Evolutionary conservation across 2,113 vertebrate species (phyloP).

Genomic region (Crypturellus undulatus): DNA sequence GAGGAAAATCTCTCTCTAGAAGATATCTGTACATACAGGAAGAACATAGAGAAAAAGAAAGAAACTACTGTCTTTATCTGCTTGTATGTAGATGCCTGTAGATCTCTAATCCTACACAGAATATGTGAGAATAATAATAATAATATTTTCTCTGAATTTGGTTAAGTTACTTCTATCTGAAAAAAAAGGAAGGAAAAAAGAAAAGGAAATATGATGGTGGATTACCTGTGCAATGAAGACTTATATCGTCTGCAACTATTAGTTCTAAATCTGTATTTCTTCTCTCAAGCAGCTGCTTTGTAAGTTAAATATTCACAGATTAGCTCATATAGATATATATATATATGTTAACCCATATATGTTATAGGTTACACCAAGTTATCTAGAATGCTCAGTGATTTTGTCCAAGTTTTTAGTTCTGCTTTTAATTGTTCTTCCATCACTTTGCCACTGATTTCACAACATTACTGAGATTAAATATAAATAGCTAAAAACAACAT

Average conservation of each 20-base stretch:
- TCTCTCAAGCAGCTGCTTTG: neutral
- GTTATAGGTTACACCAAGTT: neutral
- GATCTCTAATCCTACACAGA: neutral
- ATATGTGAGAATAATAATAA: neutral
- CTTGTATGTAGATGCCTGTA: neutral
- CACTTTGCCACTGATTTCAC: neutral
- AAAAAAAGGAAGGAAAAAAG: neutral
- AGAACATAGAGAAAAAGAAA: neutral
- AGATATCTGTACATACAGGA: neutral
- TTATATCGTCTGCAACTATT: neutral
- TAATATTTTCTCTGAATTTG: neutral
- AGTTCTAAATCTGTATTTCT: neutral
- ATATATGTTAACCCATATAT: neutral
- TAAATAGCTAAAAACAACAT: neutral
- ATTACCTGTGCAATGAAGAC: neutral
- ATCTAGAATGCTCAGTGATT: neutral
- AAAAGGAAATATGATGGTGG: neutral
- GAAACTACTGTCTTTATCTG: neutral
- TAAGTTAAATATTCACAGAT: neutral
- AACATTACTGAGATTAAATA: neutral
- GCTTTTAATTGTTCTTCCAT: neutral
- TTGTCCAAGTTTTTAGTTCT: neutral
- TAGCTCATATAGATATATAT: neutral
- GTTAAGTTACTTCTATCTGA: neutral
- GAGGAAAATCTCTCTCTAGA: neutral